A percentile compares a stretch with the other conserved stretches of the same genome.
These are phyloP conservation scores for Ctenochaetus hawaiiensis DNA, from an alignment of 2,797 vertebrate genomes.

Conservation along the genomic window DNA sequence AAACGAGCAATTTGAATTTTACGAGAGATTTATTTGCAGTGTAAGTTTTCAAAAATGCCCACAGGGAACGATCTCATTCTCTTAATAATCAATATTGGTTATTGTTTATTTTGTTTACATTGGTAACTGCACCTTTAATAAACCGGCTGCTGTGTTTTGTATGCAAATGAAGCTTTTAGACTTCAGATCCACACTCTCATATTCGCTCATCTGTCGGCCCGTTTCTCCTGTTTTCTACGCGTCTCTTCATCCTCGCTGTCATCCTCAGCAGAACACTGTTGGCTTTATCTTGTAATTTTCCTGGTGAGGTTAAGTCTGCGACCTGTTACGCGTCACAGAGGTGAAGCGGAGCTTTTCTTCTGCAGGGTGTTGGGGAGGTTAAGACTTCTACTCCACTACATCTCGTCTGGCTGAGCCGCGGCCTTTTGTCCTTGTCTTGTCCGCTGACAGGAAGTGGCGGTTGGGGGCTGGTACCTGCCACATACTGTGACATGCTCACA, in stretches of 20 bases:
- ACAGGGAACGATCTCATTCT: neutral
- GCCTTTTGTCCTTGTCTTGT: slow-evolving; percentile 71
- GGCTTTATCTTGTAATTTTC: slow-evolving; percentile 46
- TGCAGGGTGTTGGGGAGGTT: slow-evolving; percentile 37
- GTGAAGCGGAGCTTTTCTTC: slow-evolving; percentile 44
- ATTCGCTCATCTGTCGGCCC: neutral
- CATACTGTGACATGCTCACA: slow-evolving; percentile 70
- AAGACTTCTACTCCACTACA: slow-evolving; percentile 58
- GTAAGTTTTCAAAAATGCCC: too few species aligned
- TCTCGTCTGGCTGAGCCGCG: slow-evolving; percentile 42
- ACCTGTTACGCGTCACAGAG: slow-evolving; percentile 43
- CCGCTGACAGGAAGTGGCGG: slow-evolving; percentile 63
- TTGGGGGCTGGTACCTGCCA: slow-evolving; percentile 72
- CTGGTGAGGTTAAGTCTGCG: slow-evolving; percentile 35
- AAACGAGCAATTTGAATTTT: neutral
- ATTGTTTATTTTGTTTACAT: neutral
- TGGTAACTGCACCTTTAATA: neutral
- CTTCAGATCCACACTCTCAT: neutral
- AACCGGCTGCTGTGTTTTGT: neutral
- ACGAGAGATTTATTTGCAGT: too few species aligned
- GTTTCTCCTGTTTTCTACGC: neutral
- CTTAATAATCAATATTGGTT: neutral
- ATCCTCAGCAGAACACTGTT: slow-evolving; percentile 9
- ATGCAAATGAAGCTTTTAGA: neutral
- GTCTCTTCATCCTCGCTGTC: neutral